These are phyloP conservation scores for Limnodromus scolopaceus DNA, from an alignment of 2,797 vertebrate genomes.

Conservation along the genomic window DNA sequence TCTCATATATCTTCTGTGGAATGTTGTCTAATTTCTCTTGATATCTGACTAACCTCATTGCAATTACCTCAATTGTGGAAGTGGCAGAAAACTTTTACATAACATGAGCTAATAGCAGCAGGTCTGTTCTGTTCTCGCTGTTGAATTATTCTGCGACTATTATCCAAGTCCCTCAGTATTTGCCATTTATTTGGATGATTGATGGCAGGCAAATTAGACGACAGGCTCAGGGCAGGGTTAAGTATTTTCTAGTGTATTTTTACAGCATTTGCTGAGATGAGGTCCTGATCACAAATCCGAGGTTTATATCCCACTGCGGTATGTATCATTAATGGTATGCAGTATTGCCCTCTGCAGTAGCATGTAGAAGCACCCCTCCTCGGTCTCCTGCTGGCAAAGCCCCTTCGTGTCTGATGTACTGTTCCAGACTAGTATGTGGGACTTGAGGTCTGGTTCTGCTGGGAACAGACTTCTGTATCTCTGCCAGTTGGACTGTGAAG, in stretches of 20 bases:
- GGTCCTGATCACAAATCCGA: background rate
- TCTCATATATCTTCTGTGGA: background rate
- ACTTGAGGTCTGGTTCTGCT: background rate
- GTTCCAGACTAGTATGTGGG: background rate
- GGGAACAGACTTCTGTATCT: background rate
- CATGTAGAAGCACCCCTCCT: background rate
- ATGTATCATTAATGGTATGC: rapidly evolving
- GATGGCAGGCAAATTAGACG: background rate
- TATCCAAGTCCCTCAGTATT: background rate
- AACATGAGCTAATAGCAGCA: background rate
- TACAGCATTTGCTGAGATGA: background rate
- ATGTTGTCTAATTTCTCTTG: conserved; percentile 37
- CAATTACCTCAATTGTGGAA: background rate
- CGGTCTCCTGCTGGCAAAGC: background rate
- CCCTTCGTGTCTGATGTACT: rapidly evolving
- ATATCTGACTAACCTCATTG: conserved; percentile 49
- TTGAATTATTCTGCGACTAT: background rate
- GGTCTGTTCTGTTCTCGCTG: background rate
- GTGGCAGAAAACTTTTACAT: background rate
- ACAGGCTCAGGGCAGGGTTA: background rate
- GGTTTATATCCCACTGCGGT: background rate
- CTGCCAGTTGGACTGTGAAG: background rate
- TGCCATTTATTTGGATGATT: conserved; percentile 3
- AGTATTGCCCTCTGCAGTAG: background rate
- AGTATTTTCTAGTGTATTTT: conserved; percentile 5